phyloP scores from a whole-genome alignment of 2,888 invertebrate genomes.

The Melanchra persicariae region DNA sequence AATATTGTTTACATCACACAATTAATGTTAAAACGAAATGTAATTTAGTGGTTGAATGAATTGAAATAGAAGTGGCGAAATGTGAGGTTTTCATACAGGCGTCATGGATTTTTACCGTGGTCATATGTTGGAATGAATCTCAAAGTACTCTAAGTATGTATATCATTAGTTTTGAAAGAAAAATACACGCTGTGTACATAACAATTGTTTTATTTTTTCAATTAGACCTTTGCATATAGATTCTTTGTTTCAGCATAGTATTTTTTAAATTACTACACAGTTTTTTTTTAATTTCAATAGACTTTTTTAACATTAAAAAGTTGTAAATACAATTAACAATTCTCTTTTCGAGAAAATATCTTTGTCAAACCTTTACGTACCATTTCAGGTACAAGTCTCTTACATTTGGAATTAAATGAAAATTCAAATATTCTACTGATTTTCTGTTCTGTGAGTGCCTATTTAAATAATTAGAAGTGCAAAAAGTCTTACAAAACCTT shows the following conservation, averaged over 20 bases:
- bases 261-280: background rate
- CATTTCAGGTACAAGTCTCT: background rate
- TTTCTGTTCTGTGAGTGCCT: background rate
- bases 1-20: too few relatives aligned
- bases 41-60: slow-evolving; percentile 2
- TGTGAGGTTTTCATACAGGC: background rate
- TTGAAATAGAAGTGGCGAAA: background rate
- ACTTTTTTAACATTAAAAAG: background rate
- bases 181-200: slow-evolving; percentile 49
- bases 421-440: background rate
- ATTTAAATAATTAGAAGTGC: background rate
- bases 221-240: slow-evolving; percentile 9
- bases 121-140: slow-evolving; percentile 52
- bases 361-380: background rate
- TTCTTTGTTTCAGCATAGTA: slow-evolving; percentile 25
- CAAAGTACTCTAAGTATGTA: slow-evolving; percentile 41
- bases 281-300: background rate
- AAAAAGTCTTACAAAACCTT: slow-evolving; percentile 5
- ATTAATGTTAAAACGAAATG: slow-evolving; percentile 18
- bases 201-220: slow-evolving; percentile 40
- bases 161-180: slow-evolving; percentile 45
- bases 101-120: too few relatives aligned
- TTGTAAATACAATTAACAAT: background rate
- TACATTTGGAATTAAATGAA: background rate
- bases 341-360: background rate